These are phyloP conservation scores for Lordiphosa fenestrarum DNA, from an alignment of 2,888 invertebrate genomes.

Conservation along the genomic window DNA sequence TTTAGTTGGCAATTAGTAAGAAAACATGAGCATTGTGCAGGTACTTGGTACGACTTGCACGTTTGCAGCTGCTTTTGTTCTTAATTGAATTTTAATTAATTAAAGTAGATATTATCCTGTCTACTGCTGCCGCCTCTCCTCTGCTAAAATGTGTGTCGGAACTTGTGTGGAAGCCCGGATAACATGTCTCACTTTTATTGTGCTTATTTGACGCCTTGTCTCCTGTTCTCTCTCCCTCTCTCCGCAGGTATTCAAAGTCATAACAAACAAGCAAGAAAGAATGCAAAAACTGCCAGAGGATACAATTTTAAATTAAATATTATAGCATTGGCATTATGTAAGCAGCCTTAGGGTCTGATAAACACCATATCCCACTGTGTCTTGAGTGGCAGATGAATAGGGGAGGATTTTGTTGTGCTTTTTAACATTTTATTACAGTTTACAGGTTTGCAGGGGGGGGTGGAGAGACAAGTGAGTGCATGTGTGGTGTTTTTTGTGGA, in stretches of 20 bases:
- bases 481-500: slow-evolving; percentile 1
- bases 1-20: slow-evolving; percentile 48
- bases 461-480: slow-evolving; percentile 4
- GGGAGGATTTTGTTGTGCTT: slow-evolving; percentile 7
- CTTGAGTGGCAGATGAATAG: slow-evolving; percentile 4
- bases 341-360: slow-evolving; percentile 41
- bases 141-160: not conserved
- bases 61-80: slow-evolving; percentile 13
- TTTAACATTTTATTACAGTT: slow-evolving; percentile 16
- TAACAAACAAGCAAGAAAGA: slow-evolving; percentile 15
- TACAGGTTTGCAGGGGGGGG: slow-evolving; percentile 1
- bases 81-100: slow-evolving; percentile 61
- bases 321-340: slow-evolving; percentile 36
- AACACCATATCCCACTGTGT: slow-evolving; percentile 30
- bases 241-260: slow-evolving; percentile 20
- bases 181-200: too few species aligned
- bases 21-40: slow-evolving; percentile 3
- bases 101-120: slow-evolving; percentile 4
- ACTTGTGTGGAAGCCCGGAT: not conserved
- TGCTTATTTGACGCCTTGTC: slow-evolving; percentile 31
- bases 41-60: slow-evolving; percentile 44
- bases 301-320: slow-evolving; percentile 61
- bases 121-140: too few species aligned
- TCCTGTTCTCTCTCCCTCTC: not conserved
- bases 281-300: slow-evolving; percentile 33